A percentile compares a stretch with the other conserved stretches of the same genome.
Conservation (phyloP, 92 coral and sea anemone species). For the Hydrozoanthus gracilis region DNA sequence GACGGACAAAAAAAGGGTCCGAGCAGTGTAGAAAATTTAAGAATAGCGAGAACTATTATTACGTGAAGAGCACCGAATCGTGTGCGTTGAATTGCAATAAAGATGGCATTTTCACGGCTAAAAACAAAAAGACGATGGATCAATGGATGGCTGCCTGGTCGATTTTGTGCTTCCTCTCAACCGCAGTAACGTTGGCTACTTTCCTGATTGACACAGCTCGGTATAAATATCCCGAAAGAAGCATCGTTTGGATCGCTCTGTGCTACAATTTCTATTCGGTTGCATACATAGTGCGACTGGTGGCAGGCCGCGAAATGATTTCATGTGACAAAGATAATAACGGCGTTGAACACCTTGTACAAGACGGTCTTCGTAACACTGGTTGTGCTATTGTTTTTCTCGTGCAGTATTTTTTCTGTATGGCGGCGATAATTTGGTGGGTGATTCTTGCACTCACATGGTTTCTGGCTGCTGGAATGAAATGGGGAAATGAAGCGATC, state of each 20-base stretch:
- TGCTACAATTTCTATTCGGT: conserved; percentile 90
- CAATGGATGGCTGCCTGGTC: conserved; percentile 96
- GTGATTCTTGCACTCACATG: conserved; percentile 93
- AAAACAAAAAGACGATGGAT: conserved; percentile 82
- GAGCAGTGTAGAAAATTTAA: conserved; percentile 91
- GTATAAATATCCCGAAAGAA: conserved; percentile 92
- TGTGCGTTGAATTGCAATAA: conserved; percentile 87
- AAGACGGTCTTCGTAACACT: conserved; percentile 93
- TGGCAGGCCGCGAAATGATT: conserved; percentile 87
- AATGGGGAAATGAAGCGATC: conserved; percentile 94
- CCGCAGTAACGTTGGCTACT: conserved; percentile 75
- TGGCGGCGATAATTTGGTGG: conserved; percentile 99
- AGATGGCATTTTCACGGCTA: conserved; percentile 86
- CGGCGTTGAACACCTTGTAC: conserved; percentile 80
- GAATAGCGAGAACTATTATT: conserved; percentile 87
- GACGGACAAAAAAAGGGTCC: conserved; percentile 57
- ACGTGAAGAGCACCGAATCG: conserved; percentile 82
- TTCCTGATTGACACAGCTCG: conserved; percentile 90
- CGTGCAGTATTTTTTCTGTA: conserved; percentile 92
- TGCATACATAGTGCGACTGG: conserved; percentile 83
- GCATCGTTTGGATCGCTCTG: conserved; percentile 89
- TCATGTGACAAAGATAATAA: conserved; percentile 85
- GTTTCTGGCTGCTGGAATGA: conserved; percentile 99
- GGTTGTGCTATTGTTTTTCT: conserved; percentile 93
- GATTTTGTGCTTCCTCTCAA: conserved; percentile 82